Conservation (phyloP, 2,797 vertebrate species). For the Mus minutoides region DNA sequence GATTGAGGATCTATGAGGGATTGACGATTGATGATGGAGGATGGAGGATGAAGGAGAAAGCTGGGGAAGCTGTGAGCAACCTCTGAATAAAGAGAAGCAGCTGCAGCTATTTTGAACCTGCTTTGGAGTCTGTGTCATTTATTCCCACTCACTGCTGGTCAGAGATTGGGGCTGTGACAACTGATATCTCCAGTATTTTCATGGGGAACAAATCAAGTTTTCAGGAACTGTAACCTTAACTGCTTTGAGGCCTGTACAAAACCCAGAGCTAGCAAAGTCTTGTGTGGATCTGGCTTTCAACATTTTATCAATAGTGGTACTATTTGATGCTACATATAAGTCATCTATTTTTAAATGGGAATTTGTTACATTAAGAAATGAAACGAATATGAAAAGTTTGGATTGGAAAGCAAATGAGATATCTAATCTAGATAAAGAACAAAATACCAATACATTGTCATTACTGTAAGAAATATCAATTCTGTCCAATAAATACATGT, state of each 20-base stretch:
- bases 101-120: too few relatives aligned
- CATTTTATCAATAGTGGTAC: not conserved
- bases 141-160: too few relatives aligned
- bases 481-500: not conserved
- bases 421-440: not conserved
- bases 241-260: not conserved
- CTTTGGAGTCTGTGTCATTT: too few relatives aligned
- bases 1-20: too few relatives aligned
- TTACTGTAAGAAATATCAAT: not conserved
- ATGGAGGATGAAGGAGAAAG: too few relatives aligned
- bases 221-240: not conserved
- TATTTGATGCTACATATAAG: not conserved
- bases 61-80: too few relatives aligned
- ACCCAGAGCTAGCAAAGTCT: not conserved
- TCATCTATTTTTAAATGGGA: not conserved
- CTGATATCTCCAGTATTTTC: not conserved
- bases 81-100: too few relatives aligned
- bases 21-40: too few relatives aligned
- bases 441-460: not conserved
- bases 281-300: not conserved
- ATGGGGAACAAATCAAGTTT: not conserved
- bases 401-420: not conserved
- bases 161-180: too few relatives aligned
- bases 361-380: not conserved
- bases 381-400: not conserved